A percentile compares a stretch with the other conserved stretches of the same genome.
These are phyloP conservation scores for Amblyraja radiata DNA, from an alignment of 2,797 vertebrate genomes.

Conservation along the genomic window DNA sequence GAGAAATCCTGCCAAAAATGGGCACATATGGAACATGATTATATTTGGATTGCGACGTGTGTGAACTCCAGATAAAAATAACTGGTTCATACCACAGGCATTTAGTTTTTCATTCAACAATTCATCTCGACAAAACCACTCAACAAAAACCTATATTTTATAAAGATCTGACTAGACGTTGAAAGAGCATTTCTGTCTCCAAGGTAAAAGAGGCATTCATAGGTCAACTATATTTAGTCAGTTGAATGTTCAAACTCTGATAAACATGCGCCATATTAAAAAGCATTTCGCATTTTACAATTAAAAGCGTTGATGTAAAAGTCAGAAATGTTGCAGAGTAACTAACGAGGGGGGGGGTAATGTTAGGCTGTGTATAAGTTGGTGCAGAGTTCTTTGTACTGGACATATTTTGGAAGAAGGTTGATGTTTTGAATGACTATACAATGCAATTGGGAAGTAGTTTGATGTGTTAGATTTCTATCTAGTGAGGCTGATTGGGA, in stretches of 20 bases:
- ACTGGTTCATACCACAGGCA: constrained; percentile 18
- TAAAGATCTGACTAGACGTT: background rate
- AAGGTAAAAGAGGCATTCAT: constrained; percentile 5
- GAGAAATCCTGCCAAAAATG: background rate
- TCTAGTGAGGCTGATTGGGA: background rate
- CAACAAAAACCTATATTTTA: constrained; percentile 24
- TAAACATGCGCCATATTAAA: background rate
- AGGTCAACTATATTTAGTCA: constrained; percentile 30
- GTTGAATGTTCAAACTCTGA: constrained; percentile 4
- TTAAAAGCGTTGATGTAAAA: background rate
- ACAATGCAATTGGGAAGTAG: background rate
- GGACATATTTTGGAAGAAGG: background rate
- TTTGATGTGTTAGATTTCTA: background rate
- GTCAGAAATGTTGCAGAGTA: no score
- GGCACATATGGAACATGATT: constrained; percentile 15
- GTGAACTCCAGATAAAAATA: constrained; percentile 30
- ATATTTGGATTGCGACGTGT: constrained; percentile 3
- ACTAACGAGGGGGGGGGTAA: background rate
- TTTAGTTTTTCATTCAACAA: constrained; percentile 30
- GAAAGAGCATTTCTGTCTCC: constrained; percentile 5
- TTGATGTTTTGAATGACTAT: background rate
- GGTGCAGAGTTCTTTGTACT: background rate
- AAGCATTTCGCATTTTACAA: background rate
- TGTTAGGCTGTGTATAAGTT: background rate
- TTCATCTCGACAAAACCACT: constrained; percentile 22